A percentile compares a stretch with the other conserved stretches of the same genome.
Evolutionary conservation across 53 echinoderm and acorn worm genomes (phyloP).

Genomic region (Arbacia lixula): DNA sequence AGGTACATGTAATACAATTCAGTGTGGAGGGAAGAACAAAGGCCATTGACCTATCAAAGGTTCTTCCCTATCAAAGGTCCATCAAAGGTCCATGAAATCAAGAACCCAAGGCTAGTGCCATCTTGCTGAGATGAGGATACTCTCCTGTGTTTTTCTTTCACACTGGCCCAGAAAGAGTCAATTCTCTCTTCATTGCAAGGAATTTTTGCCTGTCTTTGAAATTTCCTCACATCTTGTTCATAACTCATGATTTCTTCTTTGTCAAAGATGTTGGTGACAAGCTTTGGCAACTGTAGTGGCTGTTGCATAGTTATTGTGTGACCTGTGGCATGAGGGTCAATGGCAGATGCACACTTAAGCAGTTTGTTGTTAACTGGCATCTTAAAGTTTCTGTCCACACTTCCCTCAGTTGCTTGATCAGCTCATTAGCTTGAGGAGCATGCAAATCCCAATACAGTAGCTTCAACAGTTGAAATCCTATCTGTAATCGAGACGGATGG

Average conservation of each 20-base stretch:
- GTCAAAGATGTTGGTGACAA: constrained; percentile 15
- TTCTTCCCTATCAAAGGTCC: no score
- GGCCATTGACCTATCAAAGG: no score
- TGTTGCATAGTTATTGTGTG: constrained; percentile 29
- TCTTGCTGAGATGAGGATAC: constrained; percentile 31
- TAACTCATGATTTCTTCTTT: constrained; percentile 14
- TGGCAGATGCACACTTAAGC: constrained; percentile 25
- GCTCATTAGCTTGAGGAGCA: constrained; percentile 24
- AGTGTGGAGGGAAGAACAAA: no score
- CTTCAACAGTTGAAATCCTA: constrained; percentile 57
- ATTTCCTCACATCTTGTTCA: constrained; percentile 13
- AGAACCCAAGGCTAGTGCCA: neutral
- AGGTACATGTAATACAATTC: no score
- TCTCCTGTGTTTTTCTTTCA: constrained; percentile 22
- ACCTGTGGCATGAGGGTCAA: constrained; percentile 16
- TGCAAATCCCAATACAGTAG: constrained; percentile 41
- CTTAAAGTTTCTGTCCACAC: constrained; percentile 17
- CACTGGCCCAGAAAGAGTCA: constrained; percentile 4
- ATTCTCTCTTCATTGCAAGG: constrained; percentile 17
- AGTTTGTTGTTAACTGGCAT: constrained; percentile 31
- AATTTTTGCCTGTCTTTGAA: constrained; percentile 13
- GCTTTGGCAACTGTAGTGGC: constrained; percentile 7
- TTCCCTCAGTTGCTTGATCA: constrained; percentile 26
- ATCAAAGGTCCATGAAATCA: constrained; percentile 34
- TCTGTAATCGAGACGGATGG: constrained; percentile 53